Evolutionary conservation across 2,797 vertebrate species (phyloP), one percentile per base, ranked within the genome.

Genomic region (Myotis findleyi): DNA sequence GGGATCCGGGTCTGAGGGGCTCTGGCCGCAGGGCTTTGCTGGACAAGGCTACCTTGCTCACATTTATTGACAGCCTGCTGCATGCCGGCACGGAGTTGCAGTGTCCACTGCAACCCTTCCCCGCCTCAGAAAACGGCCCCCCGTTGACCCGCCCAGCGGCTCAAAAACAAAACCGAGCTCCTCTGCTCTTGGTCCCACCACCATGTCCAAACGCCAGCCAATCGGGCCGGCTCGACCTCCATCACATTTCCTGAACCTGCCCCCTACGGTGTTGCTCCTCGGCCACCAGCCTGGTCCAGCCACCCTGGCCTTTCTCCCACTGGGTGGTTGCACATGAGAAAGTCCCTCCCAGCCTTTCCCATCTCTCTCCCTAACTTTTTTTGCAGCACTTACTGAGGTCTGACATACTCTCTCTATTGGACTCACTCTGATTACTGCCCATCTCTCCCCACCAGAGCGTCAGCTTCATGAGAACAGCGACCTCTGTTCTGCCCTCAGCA

Each of bases 211-310:
- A 36, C 1, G 1, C n/a, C 27, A 49, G 41, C 47, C 87, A 90
- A 49, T 14, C 36, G 14, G 41, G 27, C 8, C 36, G 17, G 38
- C 23, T 25, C 2, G 6, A 8, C 14, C 14, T 41, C 49, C 23
- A 1, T 4, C 3, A 0, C 3, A 4, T 3, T 69, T 33, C 82
- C 49, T 4, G 51, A 47, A 51, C 44, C 36, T 3, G 9, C 38
- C 1, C 8, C 6, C 30, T 6, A 16, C 83, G n/a, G 0, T 10
- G 27, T 10, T 27, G 0, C 38, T 7, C 7, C 33, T 4, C 53
- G 2, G 23, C 23, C 49, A 44, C 9, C 81, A 62, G 49, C 53
- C 62, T 44, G 72, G 27, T 18, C 17, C 62, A 30, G 38, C 33
- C 13, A 8, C 6, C 33, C 23, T 6, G 23, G 21, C 47, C 44